These are phyloP conservation scores for Heteromormyrus szaboi DNA, from an alignment of 2,797 vertebrate genomes.

Conservation along the genomic window DNA sequence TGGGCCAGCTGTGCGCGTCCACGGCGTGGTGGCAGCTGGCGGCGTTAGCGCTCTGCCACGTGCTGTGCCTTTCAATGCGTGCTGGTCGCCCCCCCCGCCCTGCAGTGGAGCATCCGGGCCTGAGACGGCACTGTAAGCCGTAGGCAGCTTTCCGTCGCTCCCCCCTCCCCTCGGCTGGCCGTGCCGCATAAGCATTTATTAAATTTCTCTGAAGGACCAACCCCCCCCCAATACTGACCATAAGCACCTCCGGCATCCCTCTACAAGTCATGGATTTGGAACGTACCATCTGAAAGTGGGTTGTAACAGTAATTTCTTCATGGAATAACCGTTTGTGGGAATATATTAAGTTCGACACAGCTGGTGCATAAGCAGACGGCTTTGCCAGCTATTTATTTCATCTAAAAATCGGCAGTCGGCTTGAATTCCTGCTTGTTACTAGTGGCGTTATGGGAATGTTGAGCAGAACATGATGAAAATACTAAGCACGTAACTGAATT, in stretches of 20 bases:
- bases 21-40: neutral
- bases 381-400: neutral
- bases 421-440: neutral
- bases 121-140: neutral
- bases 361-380: neutral
- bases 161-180: no score
- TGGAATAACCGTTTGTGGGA: neutral
- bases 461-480: neutral
- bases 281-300: neutral
- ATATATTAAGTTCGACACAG: neutral
- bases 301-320: neutral
- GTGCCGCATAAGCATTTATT: neutral
- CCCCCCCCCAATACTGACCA: neutral
- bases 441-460: neutral
- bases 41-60: neutral
- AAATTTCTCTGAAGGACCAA: neutral
- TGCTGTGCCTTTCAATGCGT: neutral
- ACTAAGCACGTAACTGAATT: neutral
- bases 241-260: neutral
- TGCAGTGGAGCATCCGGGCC: neutral
- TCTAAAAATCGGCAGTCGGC: neutral
- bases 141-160: neutral
- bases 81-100: no score
- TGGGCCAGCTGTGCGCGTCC: neutral
- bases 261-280: neutral